Conservation (phyloP, 2,113 vertebrate genomes). For the Phalacrocorax pelagicus region DNA sequence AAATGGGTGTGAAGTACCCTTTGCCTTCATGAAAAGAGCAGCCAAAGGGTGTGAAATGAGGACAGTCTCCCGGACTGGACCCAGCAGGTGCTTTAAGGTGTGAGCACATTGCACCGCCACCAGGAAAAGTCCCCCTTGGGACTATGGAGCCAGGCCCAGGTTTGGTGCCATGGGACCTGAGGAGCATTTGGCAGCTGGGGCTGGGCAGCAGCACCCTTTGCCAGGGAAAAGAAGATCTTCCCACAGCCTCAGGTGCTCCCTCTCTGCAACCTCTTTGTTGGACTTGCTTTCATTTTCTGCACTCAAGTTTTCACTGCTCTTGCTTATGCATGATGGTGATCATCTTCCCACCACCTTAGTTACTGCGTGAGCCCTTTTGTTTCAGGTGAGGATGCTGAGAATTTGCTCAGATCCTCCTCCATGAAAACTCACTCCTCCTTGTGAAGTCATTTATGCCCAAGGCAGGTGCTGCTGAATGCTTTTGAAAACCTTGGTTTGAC, state of each 20-base stretch:
- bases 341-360: not conserved
- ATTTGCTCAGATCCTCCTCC: slow-evolving; percentile 51
- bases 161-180: not conserved
- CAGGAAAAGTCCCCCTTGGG: not conserved
- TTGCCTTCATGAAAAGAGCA: not conserved
- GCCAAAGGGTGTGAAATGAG: not conserved
- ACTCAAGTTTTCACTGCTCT: not conserved
- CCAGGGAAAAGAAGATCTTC: not conserved
- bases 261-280: not conserved
- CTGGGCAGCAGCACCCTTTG: not conserved
- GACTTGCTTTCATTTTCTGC: not conserved
- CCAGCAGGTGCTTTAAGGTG: not conserved
- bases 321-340: not conserved
- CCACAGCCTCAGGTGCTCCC: not conserved
- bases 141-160: not conserved
- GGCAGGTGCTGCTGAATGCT: not conserved
- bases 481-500: slow-evolving; percentile 35
- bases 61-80: not conserved
- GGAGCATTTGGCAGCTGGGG: not conserved
- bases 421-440: not conserved
- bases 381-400: not conserved
- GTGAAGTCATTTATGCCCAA: slow-evolving; percentile 28
- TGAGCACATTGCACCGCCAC: not conserved
- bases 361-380: not conserved
- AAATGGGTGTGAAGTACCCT: not conserved